Base-by-base conservation (phyloP, 2,113 vertebrate species). In the Muscicapa adusta region DNA sequence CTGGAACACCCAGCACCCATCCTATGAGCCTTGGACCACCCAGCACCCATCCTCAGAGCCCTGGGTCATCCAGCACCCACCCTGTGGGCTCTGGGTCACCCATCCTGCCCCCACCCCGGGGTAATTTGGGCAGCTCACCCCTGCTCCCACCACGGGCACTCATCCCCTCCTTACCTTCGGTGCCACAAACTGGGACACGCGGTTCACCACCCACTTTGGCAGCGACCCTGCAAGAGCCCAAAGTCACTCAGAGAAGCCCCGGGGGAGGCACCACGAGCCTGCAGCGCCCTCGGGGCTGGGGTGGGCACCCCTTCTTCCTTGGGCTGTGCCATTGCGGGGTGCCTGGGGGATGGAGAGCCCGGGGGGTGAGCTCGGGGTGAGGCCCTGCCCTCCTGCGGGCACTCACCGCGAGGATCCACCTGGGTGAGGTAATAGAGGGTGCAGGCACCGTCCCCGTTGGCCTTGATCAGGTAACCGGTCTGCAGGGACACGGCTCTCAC, bases 171-270 rank as follows among this genome's bases (percentile, higher is more conserved):
- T 98, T 96, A 98, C 98, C 98, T 98, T 98, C 0, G 98, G 98
- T 73, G 98, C 98, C 86, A 99, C 98, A 38, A 99, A 98, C 96
- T 99, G 98, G 61, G 98, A 99, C 51, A 98, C 98, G 36, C 98
- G 97, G 96, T 99, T 99, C 84, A 98, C 98, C 85, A 98, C 98
- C 98, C 98, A 99, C 96, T 99, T 99, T 23, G 98, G 98, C 91
- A 98, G 97, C 38, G 98, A 99, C 33, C 98, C 98, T 98, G 95
- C 43, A 63, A 95, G 88, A 90, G 19, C 45, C 67, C 74, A 66
- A 38, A 85, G 53, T 85, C 62, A n/a, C 24, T 25, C 34, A 18
- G 40, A 9, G 23, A 45, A 3, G 29, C 57, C 29, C 51, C 43
- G 20, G 31, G 45, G 45, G n/a, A 53, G 36, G 56, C 38, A 56